Evolutionary conservation across 2,113 vertebrate species (phyloP), one percentile per base, ranked within the genome.

Genomic region (Tiliqua scincoides): DNA sequence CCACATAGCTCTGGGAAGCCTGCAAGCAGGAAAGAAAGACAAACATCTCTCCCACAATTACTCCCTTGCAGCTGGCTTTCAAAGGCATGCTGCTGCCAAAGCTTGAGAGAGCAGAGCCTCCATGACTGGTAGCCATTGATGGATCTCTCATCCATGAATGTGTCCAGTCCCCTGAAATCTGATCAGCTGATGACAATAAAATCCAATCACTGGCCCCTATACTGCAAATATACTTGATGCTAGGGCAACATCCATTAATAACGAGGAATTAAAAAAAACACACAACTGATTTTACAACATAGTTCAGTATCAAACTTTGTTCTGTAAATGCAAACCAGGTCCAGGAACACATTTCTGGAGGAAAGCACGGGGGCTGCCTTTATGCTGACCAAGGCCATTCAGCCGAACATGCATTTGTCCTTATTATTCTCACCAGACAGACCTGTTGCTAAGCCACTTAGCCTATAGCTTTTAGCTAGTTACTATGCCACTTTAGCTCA

Each of bases 381-480:
- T 79, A 15, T 75, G 17, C 67, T 62, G 76, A 83, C 3, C 17
- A 11, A 27, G 43, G 68, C 27, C 63, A 76, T 76, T 82, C 71
- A 59, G 21, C n/a, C 68, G 63, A 25, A 27, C 52, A 40, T 23
- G 52, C 48, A 57, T 59, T 76, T 63, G 71, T 30, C 77, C 73
- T 54, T 54, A 48, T 25, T 40, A 11, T 9, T 14, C 77, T 87
- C n/a, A 57, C 35, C 37, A 61, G 76, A 40, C 68, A 32, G 43
- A 12, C 20, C 84, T 18, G 12, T 85, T 87, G 79, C 83, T 82
- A 63, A 87, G 88, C 40, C 63, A 67, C 86, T 85, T 52, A 5
- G 57, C 59, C 74, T 62, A 30, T 1, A 78, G 12, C 62, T 79
- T 48, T 27, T 78, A 90, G 73, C 6, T 52, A 32, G 27, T 78